These are phyloP conservation scores for Pelobates fuscus DNA, from an alignment of 2,113 vertebrate genomes.

Conservation along the genomic window DNA sequence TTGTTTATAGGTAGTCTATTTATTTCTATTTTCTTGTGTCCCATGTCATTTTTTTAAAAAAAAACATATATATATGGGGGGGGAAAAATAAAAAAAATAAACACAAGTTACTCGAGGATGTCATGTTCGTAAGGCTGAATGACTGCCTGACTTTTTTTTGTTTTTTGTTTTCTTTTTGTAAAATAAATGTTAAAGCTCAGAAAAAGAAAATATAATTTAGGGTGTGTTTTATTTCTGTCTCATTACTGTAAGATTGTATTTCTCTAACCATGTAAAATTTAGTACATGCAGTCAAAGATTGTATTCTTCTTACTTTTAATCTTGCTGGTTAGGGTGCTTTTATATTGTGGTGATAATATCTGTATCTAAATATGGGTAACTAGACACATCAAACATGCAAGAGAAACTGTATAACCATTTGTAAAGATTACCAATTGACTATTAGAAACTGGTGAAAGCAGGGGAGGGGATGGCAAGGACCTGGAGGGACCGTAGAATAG, in stretches of 20 bases:
- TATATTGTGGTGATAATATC: no score
- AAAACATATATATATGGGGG: conserved; percentile 7
- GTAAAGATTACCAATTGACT: no score
- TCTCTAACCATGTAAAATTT: no score
- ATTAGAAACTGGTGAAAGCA: no score
- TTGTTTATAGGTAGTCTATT: conserved; percentile 47
- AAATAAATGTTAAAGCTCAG: conserved; percentile 43
- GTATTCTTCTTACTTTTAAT: no score
- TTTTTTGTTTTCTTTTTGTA: conserved; percentile 40
- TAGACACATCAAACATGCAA: no score
- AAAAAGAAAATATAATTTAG: background rate
- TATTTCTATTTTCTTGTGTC: conserved; percentile 45
- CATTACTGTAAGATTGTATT: background rate
- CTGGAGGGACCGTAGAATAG: no score
- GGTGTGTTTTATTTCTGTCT: background rate
- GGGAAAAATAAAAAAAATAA: conserved; percentile 6
- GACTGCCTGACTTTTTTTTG: conserved; percentile 29
- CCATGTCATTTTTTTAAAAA: conserved; percentile 42
- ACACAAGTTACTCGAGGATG: conserved; percentile 14
- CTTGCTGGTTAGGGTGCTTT: no score
- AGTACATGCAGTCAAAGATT: no score
- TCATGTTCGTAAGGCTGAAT: conserved; percentile 1
- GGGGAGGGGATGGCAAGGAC: no score
- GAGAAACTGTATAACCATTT: no score
- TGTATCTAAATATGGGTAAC: no score